Conservation (phyloP, 2,797 vertebrate genomes). For the Clarias laeviceps region DNA sequence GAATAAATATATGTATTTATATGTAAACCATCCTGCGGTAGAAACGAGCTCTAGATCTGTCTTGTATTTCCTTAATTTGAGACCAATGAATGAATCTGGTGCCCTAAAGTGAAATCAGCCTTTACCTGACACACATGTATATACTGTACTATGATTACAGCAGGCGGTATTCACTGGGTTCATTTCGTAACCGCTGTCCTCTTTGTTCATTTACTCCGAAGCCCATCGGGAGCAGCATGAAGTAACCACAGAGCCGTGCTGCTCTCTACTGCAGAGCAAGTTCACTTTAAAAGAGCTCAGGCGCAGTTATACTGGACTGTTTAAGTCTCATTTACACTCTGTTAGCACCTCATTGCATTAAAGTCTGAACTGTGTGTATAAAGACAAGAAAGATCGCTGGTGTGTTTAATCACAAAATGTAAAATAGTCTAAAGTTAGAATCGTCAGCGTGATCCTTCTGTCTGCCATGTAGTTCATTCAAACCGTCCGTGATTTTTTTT, state of each 20-base stretch:
- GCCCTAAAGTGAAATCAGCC: constrained; percentile 4
- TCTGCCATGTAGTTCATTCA: neutral
- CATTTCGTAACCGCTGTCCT: constrained; percentile 11
- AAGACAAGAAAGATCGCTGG: too few relatives aligned
- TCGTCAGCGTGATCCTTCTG: neutral
- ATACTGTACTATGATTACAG: neutral
- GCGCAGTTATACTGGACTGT: neutral
- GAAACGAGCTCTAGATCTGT: neutral
- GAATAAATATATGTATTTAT: neutral
- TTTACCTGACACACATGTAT: neutral
- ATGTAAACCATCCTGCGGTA: neutral
- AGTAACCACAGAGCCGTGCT: constrained; percentile 26
- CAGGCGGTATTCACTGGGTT: constrained; percentile 4
- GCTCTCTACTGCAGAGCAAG: neutral
- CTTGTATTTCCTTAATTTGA: neutral
- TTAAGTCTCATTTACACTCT: constrained; percentile 5
- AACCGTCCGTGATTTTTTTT: neutral
- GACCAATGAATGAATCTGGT: neutral
- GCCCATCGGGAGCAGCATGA: constrained; percentile 11
- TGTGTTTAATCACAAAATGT: neutral
- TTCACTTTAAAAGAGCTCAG: neutral
- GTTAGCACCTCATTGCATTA: constrained; percentile 1
- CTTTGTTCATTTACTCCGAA: constrained; percentile 32
- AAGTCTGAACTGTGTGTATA: neutral
- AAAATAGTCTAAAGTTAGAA: neutral